These are phyloP conservation scores for Globodera ellingtonae DNA, from an alignment of 1,140 invertebrate genomes.

Conservation along the genomic window DNA sequence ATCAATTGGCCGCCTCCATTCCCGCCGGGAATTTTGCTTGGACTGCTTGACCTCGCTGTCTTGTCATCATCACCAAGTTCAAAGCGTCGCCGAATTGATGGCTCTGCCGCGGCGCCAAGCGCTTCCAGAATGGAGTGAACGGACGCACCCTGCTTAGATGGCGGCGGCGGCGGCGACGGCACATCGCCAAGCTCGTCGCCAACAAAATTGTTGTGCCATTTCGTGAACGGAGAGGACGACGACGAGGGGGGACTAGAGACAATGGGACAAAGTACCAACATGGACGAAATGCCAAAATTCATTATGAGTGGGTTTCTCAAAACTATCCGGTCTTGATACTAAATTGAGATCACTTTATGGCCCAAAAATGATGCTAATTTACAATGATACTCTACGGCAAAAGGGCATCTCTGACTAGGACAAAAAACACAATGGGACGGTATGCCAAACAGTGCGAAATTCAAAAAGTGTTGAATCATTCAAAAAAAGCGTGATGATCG, in stretches of 20 bases:
- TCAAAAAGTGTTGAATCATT: background rate
- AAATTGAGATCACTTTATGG: no score
- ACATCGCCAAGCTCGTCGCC: background rate
- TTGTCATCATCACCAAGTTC: background rate
- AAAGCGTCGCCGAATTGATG: background rate
- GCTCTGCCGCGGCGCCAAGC: conserved; percentile 2
- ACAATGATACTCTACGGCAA: no score
- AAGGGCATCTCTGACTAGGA: background rate
- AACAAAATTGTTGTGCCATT: background rate
- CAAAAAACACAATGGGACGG: background rate
- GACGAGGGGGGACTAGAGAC: conserved; percentile 1
- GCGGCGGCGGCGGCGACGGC: background rate
- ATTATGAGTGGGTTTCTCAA: no score
- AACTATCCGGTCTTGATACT: no score
- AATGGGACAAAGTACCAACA: conserved; percentile 1
- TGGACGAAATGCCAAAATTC: no score
- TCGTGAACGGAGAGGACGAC: conserved; percentile 1
- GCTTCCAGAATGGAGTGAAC: conserved; percentile 9
- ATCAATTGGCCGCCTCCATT: background rate
- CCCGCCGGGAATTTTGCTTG: background rate
- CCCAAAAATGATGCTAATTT: no score
- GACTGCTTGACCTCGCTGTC: background rate
- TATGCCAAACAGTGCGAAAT: background rate
- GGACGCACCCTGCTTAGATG: background rate
- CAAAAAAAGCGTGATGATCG: background rate